phyloP scores from a whole-genome alignment of 2,113 vertebrate species.

The Formicarius rufipectus region DNA sequence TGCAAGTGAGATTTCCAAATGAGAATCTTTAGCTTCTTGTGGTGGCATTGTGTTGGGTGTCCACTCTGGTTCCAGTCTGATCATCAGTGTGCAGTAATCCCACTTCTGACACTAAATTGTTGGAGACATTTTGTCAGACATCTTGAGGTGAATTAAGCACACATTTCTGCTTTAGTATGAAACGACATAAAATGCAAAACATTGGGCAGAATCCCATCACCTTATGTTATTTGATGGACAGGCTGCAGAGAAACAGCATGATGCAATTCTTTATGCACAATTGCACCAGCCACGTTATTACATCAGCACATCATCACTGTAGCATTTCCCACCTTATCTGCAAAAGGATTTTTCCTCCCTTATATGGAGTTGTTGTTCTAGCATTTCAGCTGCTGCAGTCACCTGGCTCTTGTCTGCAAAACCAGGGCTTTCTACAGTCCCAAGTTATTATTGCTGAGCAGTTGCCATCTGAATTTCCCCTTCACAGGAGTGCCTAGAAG shows the following conservation, averaged over 20 bases:
- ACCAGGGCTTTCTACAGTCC: not conserved
- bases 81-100: not conserved
- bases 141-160: not conserved
- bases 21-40: not conserved
- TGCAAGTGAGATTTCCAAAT: not conserved
- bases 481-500: not conserved
- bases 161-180: not conserved
- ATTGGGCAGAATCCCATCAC: not conserved
- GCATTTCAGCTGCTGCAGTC: not conserved
- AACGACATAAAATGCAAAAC: not conserved
- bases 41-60: not conserved
- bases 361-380: not conserved
- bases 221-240: accelerated
- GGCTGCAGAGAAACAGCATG: not conserved
- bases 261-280: not conserved
- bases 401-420: not conserved
- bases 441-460: not conserved
- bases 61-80: not conserved
- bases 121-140: not conserved
- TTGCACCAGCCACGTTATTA: not conserved
- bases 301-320: not conserved
- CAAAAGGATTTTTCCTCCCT: not conserved
- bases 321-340: not conserved
- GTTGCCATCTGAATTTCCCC: not conserved
- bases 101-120: not conserved